Evolutionary conservation across 2,888 invertebrate species (phyloP), one percentile per base, ranked within the genome.

Genomic region (Gisinianus flammeolus): DNA sequence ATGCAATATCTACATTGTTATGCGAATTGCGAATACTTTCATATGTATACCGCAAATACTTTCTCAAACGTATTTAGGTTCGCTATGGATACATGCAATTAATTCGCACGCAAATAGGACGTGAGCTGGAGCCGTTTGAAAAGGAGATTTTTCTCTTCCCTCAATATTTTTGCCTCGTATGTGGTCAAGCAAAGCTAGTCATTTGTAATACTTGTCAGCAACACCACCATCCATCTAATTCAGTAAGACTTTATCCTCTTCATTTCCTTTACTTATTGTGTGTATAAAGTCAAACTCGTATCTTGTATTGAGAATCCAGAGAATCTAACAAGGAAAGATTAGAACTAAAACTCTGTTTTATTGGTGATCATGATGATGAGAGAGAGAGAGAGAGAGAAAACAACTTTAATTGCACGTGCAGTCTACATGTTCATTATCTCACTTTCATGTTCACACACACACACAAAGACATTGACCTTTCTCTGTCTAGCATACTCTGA

Each of bases 101-200:
- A 0, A 89, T 91, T 76, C 91, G 91, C 85, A 88, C 89, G 76
- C 87, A 89, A 1, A 86, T 92, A 3, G 89, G 90, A 80, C 88
- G 92, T 12, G 86, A 88, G 1, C 85, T 93, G 64, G 88, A 89
- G 19, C 89, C 91, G 0, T 92, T 91, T 88, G 93, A 93, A 85
- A 91, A 90, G 80, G 93, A 93, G 85, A 89, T 91, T 0, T 86
- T 93, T 30, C 87, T 93, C 28, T 93, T 92, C 85, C 92, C 93
- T 0, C 89, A 91, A 16, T 67, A 54, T 67, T 73, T 52, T 44
- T 72, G 78, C 10, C 16, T 56, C 16, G 33, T 28, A 16, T 77
- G 77, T 58, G n/a, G 62, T 44, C 35, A 77, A 22, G 26, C 66
- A n/a, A 74, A 74, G 2, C 33, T 77, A 24, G 26, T 35, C 16